phyloP scores from a whole-genome alignment of 2,797 vertebrate genomes.

The Dermochelys coriacea region DNA sequence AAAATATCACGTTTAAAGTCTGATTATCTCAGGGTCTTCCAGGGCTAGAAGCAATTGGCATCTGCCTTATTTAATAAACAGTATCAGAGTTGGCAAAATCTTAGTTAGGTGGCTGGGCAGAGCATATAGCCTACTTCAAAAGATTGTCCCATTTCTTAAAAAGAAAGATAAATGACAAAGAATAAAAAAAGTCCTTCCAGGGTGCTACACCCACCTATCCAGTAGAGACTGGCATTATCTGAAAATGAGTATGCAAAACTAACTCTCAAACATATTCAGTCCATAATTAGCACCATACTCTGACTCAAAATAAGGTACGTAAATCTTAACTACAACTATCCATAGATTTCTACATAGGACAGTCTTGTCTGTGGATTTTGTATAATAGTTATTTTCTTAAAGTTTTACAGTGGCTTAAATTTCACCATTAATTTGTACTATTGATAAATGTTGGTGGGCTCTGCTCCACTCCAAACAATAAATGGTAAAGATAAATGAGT shows the following conservation, averaged over 20 bases:
- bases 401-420: not conserved
- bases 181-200: not conserved
- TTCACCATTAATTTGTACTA: not conserved
- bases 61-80: not conserved
- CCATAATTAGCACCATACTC: not conserved
- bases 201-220: not conserved
- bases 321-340: not conserved
- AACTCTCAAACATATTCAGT: fast-evolving
- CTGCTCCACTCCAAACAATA: not conserved
- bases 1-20: not conserved
- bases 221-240: not conserved
- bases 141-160: not conserved
- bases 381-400: not conserved
- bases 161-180: not conserved
- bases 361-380: not conserved
- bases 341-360: not conserved
- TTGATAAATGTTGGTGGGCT: not conserved
- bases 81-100: not conserved
- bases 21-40: not conserved
- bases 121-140: not conserved
- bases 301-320: not conserved
- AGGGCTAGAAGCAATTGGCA: not conserved
- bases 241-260: not conserved
- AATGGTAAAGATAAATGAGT: not conserved
- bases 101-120: not conserved